Percentiles rank a stretch among this genome's conserved stretches.
These are phyloP conservation scores for Ephestia elutella DNA, from an alignment of 1,140 invertebrate genomes.

Conservation along the genomic window DNA sequence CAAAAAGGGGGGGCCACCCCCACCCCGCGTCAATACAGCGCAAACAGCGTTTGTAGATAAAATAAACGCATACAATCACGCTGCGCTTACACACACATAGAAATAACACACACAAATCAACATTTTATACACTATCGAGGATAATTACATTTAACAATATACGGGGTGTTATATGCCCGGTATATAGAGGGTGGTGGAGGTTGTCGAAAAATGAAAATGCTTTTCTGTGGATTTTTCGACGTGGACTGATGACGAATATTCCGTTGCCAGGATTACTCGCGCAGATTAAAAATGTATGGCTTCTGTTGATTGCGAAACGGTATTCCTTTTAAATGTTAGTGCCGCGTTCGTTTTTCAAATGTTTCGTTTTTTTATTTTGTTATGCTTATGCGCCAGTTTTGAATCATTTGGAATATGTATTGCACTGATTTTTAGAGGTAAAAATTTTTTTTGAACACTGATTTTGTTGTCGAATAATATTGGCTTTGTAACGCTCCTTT, in stretches of 20 bases:
- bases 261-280: background rate
- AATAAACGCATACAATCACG: constrained; percentile 49
- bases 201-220: constrained; percentile 32
- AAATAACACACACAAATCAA: constrained; percentile 6
- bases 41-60: constrained; percentile 51
- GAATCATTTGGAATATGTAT: constrained; percentile 1
- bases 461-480: no score
- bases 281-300: background rate
- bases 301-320: constrained; percentile 9
- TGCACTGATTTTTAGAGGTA: background rate
- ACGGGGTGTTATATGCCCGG: constrained; percentile 14
- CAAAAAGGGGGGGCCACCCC: constrained; percentile 18
- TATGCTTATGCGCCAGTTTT: constrained; percentile 13
- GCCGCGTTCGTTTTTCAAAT: constrained; percentile 23
- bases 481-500: no score
- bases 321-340: constrained; percentile 17
- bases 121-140: constrained; percentile 64
- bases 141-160: constrained; percentile 62
- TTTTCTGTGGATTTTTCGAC: constrained; percentile 37
- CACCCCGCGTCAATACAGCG: constrained; percentile 52
- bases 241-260: background rate
- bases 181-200: constrained; percentile 19
- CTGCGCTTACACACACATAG: constrained; percentile 20
- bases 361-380: background rate
- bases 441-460: no score